Conservation (phyloP, 1,140 invertebrate genomes). For the Cotesia glomerata region DNA sequence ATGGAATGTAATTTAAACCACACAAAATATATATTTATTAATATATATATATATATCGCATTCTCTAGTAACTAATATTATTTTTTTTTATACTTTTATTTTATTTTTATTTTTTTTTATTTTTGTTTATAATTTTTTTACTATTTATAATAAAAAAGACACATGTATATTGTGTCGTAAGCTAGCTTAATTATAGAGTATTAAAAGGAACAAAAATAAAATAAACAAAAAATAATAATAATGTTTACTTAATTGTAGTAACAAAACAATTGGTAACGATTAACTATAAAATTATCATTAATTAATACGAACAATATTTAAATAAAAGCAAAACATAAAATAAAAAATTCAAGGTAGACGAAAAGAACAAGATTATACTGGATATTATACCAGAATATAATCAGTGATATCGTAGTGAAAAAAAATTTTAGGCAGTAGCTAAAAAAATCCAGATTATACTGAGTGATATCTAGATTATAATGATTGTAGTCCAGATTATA, state of each 20-base stretch:
- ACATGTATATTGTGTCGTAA: conserved; percentile 1
- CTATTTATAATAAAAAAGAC: neutral
- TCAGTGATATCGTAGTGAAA: too few species aligned
- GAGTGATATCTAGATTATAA: too few species aligned
- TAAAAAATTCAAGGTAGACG: neutral
- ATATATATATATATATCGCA: neutral
- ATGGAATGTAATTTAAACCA: conserved; percentile 43
- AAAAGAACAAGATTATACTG: neutral
- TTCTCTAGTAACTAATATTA: conserved; percentile 13
- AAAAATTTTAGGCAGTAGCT: too few species aligned
- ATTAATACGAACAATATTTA: neutral
- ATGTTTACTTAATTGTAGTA: neutral
- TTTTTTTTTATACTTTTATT: neutral
- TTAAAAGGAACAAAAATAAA: neutral
- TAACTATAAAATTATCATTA: neutral
- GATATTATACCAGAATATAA: neutral
- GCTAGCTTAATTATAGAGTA: neutral
- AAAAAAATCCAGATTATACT: too few species aligned
- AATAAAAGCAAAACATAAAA: neutral
- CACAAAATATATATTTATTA: conserved; percentile 20
- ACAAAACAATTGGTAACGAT: neutral
- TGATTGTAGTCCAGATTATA: too few species aligned
- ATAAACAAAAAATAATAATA: neutral
- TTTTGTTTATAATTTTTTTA: neutral
- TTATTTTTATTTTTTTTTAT: conserved; percentile 17